These are phyloP conservation scores for Petrocephalus schoutedeni DNA, from an alignment of 2,797 vertebrate genomes.

Conservation along the genomic window DNA sequence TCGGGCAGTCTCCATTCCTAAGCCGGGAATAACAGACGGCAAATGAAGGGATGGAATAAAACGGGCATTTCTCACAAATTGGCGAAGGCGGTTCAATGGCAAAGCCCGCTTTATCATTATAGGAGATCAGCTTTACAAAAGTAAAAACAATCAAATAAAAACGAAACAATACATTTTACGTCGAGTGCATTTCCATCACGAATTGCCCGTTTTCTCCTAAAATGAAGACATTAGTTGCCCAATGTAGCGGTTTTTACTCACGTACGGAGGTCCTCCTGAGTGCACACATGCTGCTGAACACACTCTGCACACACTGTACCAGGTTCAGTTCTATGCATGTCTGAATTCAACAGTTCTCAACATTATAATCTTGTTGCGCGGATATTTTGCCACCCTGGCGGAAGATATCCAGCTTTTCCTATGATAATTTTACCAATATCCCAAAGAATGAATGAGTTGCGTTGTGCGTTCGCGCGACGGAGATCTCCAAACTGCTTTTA, in stretches of 20 bases:
- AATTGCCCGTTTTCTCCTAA: background rate
- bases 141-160: background rate
- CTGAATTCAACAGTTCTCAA: slow-evolving; percentile 13
- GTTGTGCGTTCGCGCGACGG: background rate
- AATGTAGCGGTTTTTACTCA: slow-evolving; percentile 11
- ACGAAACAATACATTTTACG: background rate
- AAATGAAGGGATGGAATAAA: slow-evolving; percentile 27
- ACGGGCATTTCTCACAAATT: slow-evolving; percentile 12
- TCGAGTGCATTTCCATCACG: background rate
- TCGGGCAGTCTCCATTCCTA: slow-evolving; percentile 45
- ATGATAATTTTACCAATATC: background rate
- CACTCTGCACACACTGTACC: background rate
- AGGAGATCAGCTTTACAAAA: background rate
- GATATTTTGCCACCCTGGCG: too few relatives aligned
- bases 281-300: background rate
- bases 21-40: slow-evolving; percentile 30
- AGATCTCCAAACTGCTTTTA: background rate
- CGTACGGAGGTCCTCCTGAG: slow-evolving; percentile 9
- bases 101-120: background rate
- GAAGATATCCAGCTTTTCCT: background rate
- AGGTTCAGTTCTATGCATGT: slow-evolving; percentile 16
- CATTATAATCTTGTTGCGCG: background rate
- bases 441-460: slow-evolving; percentile 4
- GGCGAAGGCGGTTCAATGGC: background rate
- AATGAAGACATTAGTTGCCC: background rate